Percentiles rank a stretch among this genome's conserved stretches.
Conservation (phyloP, 2,888 invertebrate genomes). For the Podotricha telesiphe region DNA sequence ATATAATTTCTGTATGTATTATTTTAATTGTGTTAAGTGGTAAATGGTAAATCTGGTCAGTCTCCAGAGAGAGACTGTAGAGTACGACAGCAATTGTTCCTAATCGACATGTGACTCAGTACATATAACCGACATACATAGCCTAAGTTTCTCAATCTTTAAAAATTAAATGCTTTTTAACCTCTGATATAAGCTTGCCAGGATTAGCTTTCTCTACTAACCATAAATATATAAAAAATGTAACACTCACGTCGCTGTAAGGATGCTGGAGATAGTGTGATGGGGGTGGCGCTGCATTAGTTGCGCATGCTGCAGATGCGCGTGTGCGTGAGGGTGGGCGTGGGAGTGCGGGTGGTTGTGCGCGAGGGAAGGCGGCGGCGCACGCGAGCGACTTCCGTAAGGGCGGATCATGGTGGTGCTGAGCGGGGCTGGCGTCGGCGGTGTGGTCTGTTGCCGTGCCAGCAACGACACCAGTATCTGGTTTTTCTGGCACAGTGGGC, state of each 20-base stretch:
- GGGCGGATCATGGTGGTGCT: slow-evolving; percentile 84
- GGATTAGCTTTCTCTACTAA: too few species aligned
- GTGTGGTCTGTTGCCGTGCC: slow-evolving; percentile 88
- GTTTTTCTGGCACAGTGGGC: slow-evolving; percentile 91
- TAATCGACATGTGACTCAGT: too few species aligned
- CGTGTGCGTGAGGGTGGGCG: slow-evolving; percentile 44
- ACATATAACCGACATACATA: too few species aligned
- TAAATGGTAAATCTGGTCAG: too few species aligned
- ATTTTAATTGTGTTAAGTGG: too few species aligned
- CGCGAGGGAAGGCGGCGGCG: slow-evolving; percentile 57
- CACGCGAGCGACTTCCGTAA: slow-evolving; percentile 53
- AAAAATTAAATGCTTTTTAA: too few species aligned
- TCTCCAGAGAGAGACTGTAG: too few species aligned
- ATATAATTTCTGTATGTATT: too few species aligned
- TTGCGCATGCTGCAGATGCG: slow-evolving; percentile 47
- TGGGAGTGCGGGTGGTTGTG: slow-evolving; percentile 52
- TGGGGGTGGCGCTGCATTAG: slow-evolving; percentile 43
- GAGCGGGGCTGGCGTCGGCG: slow-evolving; percentile 87
- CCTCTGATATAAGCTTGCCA: too few species aligned
- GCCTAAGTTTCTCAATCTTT: too few species aligned
- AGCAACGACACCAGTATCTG: slow-evolving; percentile 92
- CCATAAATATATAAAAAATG: too few species aligned
- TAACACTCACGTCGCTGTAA: slow-evolving; percentile 48
- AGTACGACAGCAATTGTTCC: too few species aligned
- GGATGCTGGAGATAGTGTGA: slow-evolving; percentile 52